Percentiles rank a stretch among this genome's conserved stretches.
These are phyloP conservation scores for Cloeon dipterum DNA, from an alignment of 2,888 invertebrate genomes.

Conservation along the genomic window DNA sequence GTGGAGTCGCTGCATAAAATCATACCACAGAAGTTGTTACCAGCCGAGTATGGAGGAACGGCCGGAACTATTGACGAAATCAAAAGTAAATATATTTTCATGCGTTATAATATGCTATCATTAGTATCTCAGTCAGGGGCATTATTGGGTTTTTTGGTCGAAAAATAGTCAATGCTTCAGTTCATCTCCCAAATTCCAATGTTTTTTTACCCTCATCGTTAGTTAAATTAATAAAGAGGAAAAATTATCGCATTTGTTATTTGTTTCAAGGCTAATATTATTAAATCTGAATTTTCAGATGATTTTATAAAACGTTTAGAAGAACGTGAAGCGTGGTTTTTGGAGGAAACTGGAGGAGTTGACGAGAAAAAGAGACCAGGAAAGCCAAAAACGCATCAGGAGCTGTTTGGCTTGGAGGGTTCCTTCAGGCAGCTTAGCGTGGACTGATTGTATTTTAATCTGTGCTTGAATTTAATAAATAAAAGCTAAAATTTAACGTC, in stretches of 20 bases:
- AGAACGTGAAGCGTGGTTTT: conserved; percentile 17
- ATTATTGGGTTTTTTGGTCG: too few relatives aligned
- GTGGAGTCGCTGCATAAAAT: conserved; percentile 29
- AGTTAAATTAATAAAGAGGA: too few relatives aligned
- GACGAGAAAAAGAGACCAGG: conserved; percentile 27
- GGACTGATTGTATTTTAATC: conserved; percentile 15
- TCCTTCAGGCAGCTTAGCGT: conserved; percentile 26
- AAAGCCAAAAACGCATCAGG: conserved; percentile 25
- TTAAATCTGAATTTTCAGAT: too few relatives aligned
- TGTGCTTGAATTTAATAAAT: background rate
- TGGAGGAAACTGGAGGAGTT: conserved; percentile 23
- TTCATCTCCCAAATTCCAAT: too few relatives aligned
- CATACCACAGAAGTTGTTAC: conserved; percentile 31
- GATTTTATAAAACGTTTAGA: too few relatives aligned
- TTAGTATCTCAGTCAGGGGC: too few relatives aligned
- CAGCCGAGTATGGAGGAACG: conserved; percentile 40
- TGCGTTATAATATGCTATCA: too few relatives aligned
- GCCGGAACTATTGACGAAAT: conserved; percentile 26
- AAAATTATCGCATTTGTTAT: too few relatives aligned
- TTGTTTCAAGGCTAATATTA: too few relatives aligned
- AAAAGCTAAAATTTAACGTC: too few relatives aligned
- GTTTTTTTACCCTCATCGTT: too few relatives aligned
- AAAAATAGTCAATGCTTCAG: too few relatives aligned
- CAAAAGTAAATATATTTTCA: conserved; percentile 16
- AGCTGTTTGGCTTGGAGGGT: conserved; percentile 28